Percentiles rank a stretch among this genome's conserved stretches.
phyloP scores from a whole-genome alignment of 2,113 vertebrate genomes.

The Mobula hypostoma region DNA sequence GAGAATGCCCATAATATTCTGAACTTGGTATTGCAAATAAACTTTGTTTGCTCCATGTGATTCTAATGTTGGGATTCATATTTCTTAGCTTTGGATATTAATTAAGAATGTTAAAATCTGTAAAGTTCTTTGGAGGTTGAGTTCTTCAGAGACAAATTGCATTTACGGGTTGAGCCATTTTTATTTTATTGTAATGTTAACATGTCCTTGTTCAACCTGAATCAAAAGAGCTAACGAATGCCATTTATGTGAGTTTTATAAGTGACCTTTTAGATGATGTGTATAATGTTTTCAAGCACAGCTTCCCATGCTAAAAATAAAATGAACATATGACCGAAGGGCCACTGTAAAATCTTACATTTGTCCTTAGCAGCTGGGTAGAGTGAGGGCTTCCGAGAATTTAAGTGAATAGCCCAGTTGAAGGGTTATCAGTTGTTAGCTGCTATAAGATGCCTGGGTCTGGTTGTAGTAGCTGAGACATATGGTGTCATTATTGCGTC shows the following conservation, averaged over 20 bases:
- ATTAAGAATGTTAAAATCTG: too few relatives aligned
- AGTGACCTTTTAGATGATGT: background rate
- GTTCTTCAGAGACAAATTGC: background rate
- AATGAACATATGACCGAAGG: background rate
- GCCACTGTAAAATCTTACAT: background rate
- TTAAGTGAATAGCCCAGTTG: slow-evolving; percentile 13
- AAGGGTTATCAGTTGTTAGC: slow-evolving; percentile 16
- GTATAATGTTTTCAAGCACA: background rate
- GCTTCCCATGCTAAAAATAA: background rate
- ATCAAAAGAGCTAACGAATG: background rate
- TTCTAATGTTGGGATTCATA: too few relatives aligned
- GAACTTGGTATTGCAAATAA: too few relatives aligned
- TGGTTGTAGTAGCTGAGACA: slow-evolving; percentile 1
- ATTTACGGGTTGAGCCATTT: background rate
- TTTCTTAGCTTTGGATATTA: too few relatives aligned
- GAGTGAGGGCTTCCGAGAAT: background rate
- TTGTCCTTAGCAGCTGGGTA: slow-evolving; percentile 15
- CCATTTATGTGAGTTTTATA: background rate
- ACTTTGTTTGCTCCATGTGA: too few relatives aligned
- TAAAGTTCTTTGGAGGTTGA: too few relatives aligned
- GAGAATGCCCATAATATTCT: too few relatives aligned
- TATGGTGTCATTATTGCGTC: slow-evolving; percentile 26
- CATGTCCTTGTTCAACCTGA: background rate
- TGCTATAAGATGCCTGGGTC: background rate
- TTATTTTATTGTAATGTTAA: background rate